Percentiles rank a stretch among this genome's conserved stretches.
phyloP scores from a whole-genome alignment of 2,113 vertebrate species.

The Spea multiplicata region DNA sequence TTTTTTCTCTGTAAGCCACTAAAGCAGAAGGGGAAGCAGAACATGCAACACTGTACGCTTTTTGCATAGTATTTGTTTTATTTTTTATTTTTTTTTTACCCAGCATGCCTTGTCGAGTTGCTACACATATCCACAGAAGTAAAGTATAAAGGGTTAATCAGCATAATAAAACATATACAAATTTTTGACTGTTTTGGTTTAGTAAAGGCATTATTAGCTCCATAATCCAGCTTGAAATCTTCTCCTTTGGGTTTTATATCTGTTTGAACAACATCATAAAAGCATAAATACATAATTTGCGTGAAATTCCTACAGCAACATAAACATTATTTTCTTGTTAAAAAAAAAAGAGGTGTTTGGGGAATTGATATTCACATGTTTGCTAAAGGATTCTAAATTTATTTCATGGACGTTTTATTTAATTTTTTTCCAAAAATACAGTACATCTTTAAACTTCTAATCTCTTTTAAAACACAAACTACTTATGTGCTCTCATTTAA shows the following conservation, averaged over 20 bases:
- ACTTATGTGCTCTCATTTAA: conserved; percentile 27
- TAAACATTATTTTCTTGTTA: conserved; percentile 21
- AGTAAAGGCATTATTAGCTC: conserved; percentile 53
- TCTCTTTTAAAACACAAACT: conserved; percentile 24
- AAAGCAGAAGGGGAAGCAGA: conserved; percentile 76
- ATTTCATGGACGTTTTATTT: not conserved
- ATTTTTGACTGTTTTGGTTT: conserved; percentile 45
- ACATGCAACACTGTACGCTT: conserved; percentile 86
- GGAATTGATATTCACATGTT: not conserved
- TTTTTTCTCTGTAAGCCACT: conserved; percentile 71
- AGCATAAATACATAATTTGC: conserved; percentile 8
- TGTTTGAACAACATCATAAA: conserved; percentile 30
- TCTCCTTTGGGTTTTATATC: conserved; percentile 32
- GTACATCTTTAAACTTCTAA: not conserved
- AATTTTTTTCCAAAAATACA: conserved; percentile 22
- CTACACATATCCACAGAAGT: conserved; percentile 68
- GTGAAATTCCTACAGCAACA: not conserved
- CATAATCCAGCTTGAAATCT: conserved; percentile 31
- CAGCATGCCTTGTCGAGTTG: conserved; percentile 79
- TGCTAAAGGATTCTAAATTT: conserved; percentile 1
- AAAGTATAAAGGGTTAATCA: conserved; percentile 61
- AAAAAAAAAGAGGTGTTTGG: not conserved
- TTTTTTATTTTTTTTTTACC: conserved; percentile 69
- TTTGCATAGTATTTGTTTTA: conserved; percentile 81
- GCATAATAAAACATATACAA: conserved; percentile 62